Base-by-base conservation (phyloP, 2,888 invertebrate species). In the Proisotoma minuta region DNA sequence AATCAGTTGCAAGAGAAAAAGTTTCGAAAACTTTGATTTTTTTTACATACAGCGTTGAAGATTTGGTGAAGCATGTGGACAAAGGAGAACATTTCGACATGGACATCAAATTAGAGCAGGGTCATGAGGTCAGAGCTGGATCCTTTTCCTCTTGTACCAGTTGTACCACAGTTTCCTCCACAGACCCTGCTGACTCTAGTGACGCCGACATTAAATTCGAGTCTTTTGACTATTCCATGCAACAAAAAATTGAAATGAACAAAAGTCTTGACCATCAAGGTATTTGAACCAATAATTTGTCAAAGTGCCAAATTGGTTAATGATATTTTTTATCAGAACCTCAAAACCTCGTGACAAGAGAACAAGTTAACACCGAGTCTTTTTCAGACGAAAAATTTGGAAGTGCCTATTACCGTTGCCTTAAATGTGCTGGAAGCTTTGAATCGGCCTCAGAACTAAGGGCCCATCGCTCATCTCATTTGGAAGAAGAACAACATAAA, bases 401-500 rank as follows among this genome's bases (percentile, higher is more conserved):
- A 22, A 4, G 23, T 23, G 15, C 18, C 3, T 53, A 53, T 26
- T 62, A 58, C 49, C 57, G 52, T 29, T 62, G 62, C 22, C 29
- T 62, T 15, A 59, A 58, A 39, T 62, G 62, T 26, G 10, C 48
- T 1, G 48, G 20, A 0, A 54, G 43, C 24, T 62, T 62, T 43
- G 39, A 57, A 8, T 62, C 62, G 10, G 62, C 54, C 1, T 50
- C 57, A 3, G 53, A 53, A 15, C 59, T 62, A 4, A 62, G 54
- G 34, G 54, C 53, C 39, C 62, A 62, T 49, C 48, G 39, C 58
- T 23, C 49, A 52, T 34, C 34, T 15, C 8, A 8, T 34, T 34
- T 34, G 34, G 34, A 34, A 15, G 34, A 34, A 34, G 34, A 34
- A 58, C 8, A 62, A 58, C 49, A 59, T 53, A 29, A 58, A 58